A percentile compares a stretch with the other conserved stretches of the same genome.
These are phyloP conservation scores for Neosilurus mollespiculum DNA, from an alignment of 2,797 vertebrate species.

Conservation along the genomic window DNA sequence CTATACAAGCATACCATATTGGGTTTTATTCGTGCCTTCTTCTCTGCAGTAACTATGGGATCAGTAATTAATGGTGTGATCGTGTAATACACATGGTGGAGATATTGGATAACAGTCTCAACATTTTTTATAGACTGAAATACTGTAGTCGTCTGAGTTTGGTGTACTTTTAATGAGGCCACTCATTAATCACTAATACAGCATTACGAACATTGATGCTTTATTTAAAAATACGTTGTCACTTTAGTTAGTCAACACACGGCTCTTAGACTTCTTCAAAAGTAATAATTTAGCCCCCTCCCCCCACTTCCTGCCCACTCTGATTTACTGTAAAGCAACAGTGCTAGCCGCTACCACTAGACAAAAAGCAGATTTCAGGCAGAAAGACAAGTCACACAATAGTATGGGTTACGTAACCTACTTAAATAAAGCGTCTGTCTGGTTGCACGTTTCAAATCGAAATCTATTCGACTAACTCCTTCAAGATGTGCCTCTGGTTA, in stretches of 20 bases:
- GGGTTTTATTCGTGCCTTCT: neutral
- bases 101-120: neutral
- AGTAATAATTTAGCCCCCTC: neutral
- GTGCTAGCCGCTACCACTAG: neutral
- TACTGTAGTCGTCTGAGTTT: neutral
- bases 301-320: neutral
- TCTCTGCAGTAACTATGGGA: neutral
- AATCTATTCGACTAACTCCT: slow-evolving; percentile 22
- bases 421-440: slow-evolving; percentile 15
- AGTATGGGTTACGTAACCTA: neutral
- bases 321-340: neutral
- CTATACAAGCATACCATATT: no score
- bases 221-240: neutral
- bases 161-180: slow-evolving; percentile 9
- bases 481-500: slow-evolving; percentile 47
- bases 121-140: neutral
- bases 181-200: neutral
- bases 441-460: neutral
- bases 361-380: neutral
- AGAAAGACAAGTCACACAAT: slow-evolving; percentile 25
- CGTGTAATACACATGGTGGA: neutral
- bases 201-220: neutral
- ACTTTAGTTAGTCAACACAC: neutral
- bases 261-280: neutral
- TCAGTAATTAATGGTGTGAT: neutral